phyloP scores from a whole-genome alignment of 2,888 invertebrate genomes.

The Aspidiotus destructor region DNA sequence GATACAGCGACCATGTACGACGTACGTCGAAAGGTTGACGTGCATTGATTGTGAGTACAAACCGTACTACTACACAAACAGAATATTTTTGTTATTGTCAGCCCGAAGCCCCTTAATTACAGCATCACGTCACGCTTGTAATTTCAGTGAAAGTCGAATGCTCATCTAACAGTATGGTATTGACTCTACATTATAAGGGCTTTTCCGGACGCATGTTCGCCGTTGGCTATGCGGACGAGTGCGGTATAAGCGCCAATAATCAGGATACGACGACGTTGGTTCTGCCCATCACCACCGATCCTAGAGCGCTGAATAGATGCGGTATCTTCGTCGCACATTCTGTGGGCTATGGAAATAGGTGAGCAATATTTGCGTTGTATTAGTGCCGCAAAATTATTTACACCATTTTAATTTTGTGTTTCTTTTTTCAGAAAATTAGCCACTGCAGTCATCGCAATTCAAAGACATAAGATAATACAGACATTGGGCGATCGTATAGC shows the following conservation, averaged over 20 bases:
- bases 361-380: conserved; percentile 19
- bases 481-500: conserved; percentile 73
- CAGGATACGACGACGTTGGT: conserved; percentile 47
- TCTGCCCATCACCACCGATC: conserved; percentile 51
- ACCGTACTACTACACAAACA: background rate
- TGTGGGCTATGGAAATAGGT: conserved; percentile 42
- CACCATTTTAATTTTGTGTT: too few relatives aligned
- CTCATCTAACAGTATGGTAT: conserved; percentile 56
- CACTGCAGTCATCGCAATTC: conserved; percentile 66
- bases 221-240: conserved; percentile 63
- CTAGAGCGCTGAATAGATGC: conserved; percentile 40
- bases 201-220: conserved; percentile 67
- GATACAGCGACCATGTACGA: conserved; percentile 52
- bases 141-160: conserved; percentile 66
- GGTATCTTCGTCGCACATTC: conserved; percentile 42
- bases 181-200: conserved; percentile 48
- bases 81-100: background rate
- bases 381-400: too few relatives aligned
- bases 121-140: background rate
- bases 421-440: conserved; percentile 56
- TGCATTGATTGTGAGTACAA: conserved; percentile 66
- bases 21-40: conserved; percentile 68
- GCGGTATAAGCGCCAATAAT: conserved; percentile 53
- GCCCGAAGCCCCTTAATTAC: background rate
- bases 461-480: conserved; percentile 74